phyloP scores from a whole-genome alignment of 2,888 invertebrate genomes.

The Marronus borbonicus region DNA sequence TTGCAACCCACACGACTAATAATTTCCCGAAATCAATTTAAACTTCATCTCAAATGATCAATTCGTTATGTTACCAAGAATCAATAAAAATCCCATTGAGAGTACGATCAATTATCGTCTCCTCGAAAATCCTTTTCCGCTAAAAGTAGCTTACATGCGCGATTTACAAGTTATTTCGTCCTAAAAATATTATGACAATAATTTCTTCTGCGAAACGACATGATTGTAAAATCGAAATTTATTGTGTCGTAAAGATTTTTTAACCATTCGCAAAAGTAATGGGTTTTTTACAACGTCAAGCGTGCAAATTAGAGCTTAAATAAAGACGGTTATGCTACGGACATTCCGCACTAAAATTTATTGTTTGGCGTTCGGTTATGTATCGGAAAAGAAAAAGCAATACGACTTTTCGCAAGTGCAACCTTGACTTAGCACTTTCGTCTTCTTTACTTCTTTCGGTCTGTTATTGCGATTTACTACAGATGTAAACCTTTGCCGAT shows the following conservation, averaged over 20 bases:
- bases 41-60: too few relatives aligned
- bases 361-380: conserved; percentile 15
- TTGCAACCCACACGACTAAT: neutral
- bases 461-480: too few relatives aligned
- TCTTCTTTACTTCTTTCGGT: neutral
- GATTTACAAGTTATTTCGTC: neutral
- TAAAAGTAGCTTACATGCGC: neutral
- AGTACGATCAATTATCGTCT: too few relatives aligned
- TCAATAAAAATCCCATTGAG: too few relatives aligned
- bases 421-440: conserved; percentile 27
- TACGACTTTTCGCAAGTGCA: conserved; percentile 22
- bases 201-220: neutral
- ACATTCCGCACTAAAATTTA: conserved; percentile 31
- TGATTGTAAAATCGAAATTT: conserved; percentile 22
- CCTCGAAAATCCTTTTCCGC: neutral
- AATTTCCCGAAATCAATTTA: too few relatives aligned
- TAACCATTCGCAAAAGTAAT: conserved; percentile 32
- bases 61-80: too few relatives aligned
- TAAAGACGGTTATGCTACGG: neutral
- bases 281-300: conserved; percentile 32
- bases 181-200: conserved; percentile 29
- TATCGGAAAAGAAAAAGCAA: conserved; percentile 2
- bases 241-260: conserved; percentile 33
- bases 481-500: too few relatives aligned
- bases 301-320: conserved; percentile 32